Conservation (phyloP, 2,797 vertebrate genomes). For the Pseudocheirus occidentalis region DNA sequence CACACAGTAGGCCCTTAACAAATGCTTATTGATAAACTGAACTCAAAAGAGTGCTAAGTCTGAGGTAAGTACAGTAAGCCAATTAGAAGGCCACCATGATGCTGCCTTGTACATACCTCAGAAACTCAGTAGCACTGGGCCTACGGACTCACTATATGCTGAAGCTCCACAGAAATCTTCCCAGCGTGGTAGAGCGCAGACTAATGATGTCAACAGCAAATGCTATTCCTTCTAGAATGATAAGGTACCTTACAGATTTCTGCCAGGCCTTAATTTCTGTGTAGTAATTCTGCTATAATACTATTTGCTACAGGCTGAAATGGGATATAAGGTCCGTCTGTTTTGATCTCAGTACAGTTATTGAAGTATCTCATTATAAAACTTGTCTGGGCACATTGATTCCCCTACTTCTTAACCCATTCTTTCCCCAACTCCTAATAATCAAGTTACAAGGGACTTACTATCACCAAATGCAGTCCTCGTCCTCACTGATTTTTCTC, state of each 20-base stretch:
- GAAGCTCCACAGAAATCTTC: not conserved
- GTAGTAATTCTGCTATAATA: not conserved
- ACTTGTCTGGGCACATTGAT: not conserved
- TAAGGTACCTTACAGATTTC: not conserved
- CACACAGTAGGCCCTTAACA: not conserved
- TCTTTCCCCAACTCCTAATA: not conserved
- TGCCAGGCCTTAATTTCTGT: not conserved
- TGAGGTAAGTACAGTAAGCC: not conserved
- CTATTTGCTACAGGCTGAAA: not conserved
- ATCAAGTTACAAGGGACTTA: not conserved
- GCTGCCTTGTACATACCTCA: not conserved
- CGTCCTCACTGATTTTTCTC: not conserved
- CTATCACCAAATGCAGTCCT: not conserved
- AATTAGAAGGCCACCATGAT: not conserved
- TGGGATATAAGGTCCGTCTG: slow-evolving; percentile 14
- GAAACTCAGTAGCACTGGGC: not conserved
- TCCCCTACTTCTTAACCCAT: not conserved
- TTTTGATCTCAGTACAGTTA: slow-evolving; percentile 62
- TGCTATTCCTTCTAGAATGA: not conserved
- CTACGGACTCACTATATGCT: too few species aligned
- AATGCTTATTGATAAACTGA: not conserved
- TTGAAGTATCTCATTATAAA: not conserved
- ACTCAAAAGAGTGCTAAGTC: not conserved
- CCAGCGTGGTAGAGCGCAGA: not conserved
- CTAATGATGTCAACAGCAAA: fast-evolving